Base-by-base conservation (phyloP, 2,113 vertebrate species). In the Osmerus mordax region DNA sequence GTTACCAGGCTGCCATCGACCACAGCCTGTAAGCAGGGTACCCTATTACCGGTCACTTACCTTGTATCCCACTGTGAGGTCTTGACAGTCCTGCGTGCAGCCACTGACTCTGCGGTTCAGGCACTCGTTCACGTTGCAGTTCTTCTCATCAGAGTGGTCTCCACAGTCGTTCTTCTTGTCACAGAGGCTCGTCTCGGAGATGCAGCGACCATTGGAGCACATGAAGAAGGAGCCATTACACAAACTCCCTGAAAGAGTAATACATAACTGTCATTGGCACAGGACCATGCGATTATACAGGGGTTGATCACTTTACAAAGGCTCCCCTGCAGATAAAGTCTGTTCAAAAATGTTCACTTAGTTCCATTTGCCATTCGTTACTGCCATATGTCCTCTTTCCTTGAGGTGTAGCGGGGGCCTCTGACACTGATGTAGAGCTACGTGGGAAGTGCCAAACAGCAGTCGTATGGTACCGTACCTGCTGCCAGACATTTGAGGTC, bases 171-270 rank as follows among this genome's bases (percentile, higher is more conserved):
- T 94, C 76, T 89, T 93, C 67, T 81, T 91, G 83, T 99, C 93
- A 79, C 97, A 99, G 21, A 98, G 90, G 78, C 83, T 84, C 2
- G 89, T 90, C 62, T 91, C 91, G 59, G 94, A 90, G 78, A 98
- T 94, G 85, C 97, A 99, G 81, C 94, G 95, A 25, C 97, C 96
- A 82, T 96, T 99, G 91, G 95, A 95, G 84, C 97, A 99, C 94
- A 98, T 95, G 91, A 97, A 99, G 92, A 97, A 98, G 81, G 96
- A 99, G 85, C 92, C 94, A 71, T 97, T 98, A 94, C 97, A 99
- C 88, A 96, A 90, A 90, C 96, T 96, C 93, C 96, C 97, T 99
- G 92, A 74, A 93, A 91, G 84, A 75, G 61, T n/a, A 75, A 76
- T 47, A 82, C 59, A 78, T n/a, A 71, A 29, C 75, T 67, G 74